A percentile compares a stretch with the other conserved stretches of the same genome.
phyloP scores from a whole-genome alignment of 2,888 invertebrate genomes.

The Calliphora vomitoria region DNA sequence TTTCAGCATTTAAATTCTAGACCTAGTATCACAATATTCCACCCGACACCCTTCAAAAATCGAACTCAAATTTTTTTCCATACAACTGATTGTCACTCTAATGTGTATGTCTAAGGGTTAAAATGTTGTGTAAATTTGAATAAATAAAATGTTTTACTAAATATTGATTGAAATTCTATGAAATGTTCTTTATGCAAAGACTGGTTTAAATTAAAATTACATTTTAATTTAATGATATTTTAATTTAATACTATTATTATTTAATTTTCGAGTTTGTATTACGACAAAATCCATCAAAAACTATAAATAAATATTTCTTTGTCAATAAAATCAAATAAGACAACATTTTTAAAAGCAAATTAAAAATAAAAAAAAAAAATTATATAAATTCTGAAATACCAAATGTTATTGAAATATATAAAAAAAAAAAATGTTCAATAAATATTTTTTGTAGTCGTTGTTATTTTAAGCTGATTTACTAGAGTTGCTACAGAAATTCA shows the following conservation, averaged over 20 bases:
- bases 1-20: too few relatives aligned
- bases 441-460: slow-evolving; percentile 18
- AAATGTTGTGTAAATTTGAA: too few relatives aligned
- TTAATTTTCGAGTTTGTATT: background rate
- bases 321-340: slow-evolving; percentile 3
- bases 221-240: background rate
- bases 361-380: background rate
- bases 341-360: background rate
- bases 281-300: background rate
- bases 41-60: too few relatives aligned
- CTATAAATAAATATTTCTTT: slow-evolving; percentile 1
- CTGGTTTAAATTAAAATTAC: background rate
- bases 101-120: too few relatives aligned
- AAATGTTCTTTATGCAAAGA: too few relatives aligned
- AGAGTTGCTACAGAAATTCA: slow-evolving; percentile 18
- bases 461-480: slow-evolving; percentile 51
- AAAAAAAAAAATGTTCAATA: background rate
- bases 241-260: background rate
- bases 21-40: too few relatives aligned
- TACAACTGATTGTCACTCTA: too few relatives aligned
- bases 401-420: slow-evolving; percentile 23
- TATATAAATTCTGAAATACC: background rate
- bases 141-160: too few relatives aligned
- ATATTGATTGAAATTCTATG: too few relatives aligned
- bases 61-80: too few relatives aligned